phyloP scores from a whole-genome alignment of 2,888 invertebrate genomes.

The Conchocele bisecta region DNA sequence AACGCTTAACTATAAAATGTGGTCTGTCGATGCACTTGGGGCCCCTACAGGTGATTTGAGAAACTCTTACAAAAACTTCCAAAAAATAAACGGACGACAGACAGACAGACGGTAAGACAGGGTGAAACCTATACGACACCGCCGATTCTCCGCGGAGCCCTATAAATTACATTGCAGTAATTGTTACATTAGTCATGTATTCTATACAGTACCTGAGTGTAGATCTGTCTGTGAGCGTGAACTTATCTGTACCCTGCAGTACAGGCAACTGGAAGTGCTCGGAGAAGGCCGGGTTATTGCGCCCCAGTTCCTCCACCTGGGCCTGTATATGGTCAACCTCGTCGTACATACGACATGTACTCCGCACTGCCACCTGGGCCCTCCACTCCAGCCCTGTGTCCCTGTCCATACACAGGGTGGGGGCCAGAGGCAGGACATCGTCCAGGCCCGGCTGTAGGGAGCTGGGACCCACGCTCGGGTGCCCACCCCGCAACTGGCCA shows the following conservation, averaged over 20 bases:
- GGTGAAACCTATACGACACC: no score
- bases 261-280: conserved; percentile 53
- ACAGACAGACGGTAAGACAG: no score
- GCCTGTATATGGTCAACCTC: conserved; percentile 16
- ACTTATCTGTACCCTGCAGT: conserved; percentile 35
- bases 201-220: conserved; percentile 30
- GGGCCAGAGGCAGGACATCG: conserved; percentile 14
- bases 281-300: conserved; percentile 10
- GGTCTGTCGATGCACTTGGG: no score
- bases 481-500: conserved; percentile 3
- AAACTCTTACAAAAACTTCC: no score
- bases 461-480: conserved; percentile 18
- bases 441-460: conserved; percentile 33
- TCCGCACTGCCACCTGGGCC: conserved; percentile 50
- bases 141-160: no score
- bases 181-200: no score
- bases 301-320: conserved; percentile 11
- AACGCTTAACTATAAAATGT: no score
- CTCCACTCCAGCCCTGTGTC: conserved; percentile 15
- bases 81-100: no score
- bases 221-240: conserved; percentile 27
- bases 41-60: no score
- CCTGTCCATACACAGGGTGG: conserved; percentile 10
- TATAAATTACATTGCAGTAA: no score
- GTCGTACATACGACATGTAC: conserved; percentile 42